Percentiles rank a stretch among this genome's conserved stretches.
Conservation (phyloP, 2,113 vertebrate genomes). For the Mandrillus leucophaeus region DNA sequence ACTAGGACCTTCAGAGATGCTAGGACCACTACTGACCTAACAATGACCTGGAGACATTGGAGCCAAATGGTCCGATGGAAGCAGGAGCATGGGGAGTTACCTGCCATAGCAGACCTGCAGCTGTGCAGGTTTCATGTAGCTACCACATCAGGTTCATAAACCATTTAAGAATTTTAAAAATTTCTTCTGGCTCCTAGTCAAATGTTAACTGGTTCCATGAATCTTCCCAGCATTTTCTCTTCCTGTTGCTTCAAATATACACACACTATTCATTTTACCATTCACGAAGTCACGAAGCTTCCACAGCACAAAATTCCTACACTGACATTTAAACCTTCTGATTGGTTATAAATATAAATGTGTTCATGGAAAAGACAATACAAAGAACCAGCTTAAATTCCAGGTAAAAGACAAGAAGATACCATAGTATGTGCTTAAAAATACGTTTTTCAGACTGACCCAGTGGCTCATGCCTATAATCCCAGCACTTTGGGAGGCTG, state of each 20-base stretch:
- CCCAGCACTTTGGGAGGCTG: background rate
- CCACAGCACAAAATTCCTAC: background rate
- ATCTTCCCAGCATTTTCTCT: background rate
- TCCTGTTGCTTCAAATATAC: background rate
- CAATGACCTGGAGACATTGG: background rate
- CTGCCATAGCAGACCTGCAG: background rate
- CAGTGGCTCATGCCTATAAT: too few relatives aligned
- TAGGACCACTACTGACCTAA: background rate
- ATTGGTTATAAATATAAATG: background rate
- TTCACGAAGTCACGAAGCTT: background rate
- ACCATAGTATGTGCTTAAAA: background rate
- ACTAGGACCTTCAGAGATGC: background rate
- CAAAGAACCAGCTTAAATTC: background rate
- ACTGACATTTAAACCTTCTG: background rate
- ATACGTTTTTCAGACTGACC: background rate
- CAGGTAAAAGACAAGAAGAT: background rate
- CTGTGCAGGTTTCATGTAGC: fast-evolving
- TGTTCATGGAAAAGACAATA: slow-evolving; percentile 1
- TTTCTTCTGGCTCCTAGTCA: background rate
- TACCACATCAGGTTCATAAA: background rate
- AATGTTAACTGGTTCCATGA: background rate
- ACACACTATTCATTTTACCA: background rate
- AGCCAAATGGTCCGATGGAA: background rate
- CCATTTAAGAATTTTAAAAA: background rate
- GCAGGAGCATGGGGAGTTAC: background rate